A percentile compares a stretch with the other conserved stretches of the same genome.
Evolutionary conservation across 2,888 invertebrate species (phyloP).

Genomic region (Phasia obesa): DNA sequence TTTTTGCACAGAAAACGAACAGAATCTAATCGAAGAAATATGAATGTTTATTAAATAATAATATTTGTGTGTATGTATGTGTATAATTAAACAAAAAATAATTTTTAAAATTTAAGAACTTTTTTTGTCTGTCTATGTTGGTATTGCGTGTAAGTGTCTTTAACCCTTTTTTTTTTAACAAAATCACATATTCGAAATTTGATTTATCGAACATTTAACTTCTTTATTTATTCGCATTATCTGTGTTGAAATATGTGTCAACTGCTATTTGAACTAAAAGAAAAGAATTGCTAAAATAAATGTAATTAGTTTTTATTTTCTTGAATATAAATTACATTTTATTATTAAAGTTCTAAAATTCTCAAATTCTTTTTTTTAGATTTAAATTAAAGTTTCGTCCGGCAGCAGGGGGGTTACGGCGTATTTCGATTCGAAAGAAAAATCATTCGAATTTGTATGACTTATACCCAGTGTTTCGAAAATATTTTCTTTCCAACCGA

Average conservation of each 20-base stretch:
- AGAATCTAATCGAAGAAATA: slow-evolving; percentile 73
- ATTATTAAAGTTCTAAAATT: too few species aligned
- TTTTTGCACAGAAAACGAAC: slow-evolving; percentile 67
- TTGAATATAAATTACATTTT: too few species aligned
- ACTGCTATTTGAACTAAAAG: too few species aligned
- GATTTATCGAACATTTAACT: slow-evolving; percentile 3
- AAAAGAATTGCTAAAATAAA: too few species aligned
- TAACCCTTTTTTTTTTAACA: slow-evolving; percentile 15
- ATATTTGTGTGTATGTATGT: slow-evolving; percentile 21
- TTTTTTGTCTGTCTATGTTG: not conserved
- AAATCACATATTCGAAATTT: slow-evolving; percentile 22
- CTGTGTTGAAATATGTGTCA: not conserved
- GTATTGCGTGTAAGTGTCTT: slow-evolving; percentile 7
- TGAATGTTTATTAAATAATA: slow-evolving; percentile 71
- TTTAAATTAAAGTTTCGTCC: too few species aligned
- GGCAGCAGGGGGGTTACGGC: too few species aligned
- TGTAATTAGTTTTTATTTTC: too few species aligned
- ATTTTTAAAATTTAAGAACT: not conserved
- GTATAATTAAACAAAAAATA: not conserved
- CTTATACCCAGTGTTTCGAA: too few species aligned
- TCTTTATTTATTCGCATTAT: not conserved
- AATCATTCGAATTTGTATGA: too few species aligned
- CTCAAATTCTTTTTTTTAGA: too few species aligned
- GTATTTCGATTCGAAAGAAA: too few species aligned
- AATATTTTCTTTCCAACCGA: too few species aligned